phyloP scores from a whole-genome alignment of 2,113 vertebrate species.

The Chaetura pelagica region DNA sequence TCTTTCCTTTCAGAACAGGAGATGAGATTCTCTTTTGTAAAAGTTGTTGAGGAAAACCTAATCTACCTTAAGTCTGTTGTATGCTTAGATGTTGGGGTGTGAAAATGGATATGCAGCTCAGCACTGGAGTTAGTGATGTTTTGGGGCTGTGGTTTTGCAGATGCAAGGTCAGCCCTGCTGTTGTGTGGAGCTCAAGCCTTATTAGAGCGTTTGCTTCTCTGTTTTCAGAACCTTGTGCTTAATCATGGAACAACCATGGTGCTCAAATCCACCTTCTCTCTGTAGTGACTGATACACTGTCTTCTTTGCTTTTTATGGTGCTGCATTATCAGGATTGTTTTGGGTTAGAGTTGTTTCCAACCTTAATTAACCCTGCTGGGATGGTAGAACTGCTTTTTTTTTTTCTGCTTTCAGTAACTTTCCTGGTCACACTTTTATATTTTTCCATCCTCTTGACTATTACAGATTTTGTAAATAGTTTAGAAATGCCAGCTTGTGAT shows the following conservation, averaged over 20 bases:
- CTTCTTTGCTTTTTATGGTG: slow-evolving; percentile 52
- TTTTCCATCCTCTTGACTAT: slow-evolving; percentile 70
- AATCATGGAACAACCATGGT: slow-evolving; percentile 66
- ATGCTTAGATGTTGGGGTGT: not conserved
- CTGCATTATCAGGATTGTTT: slow-evolving; percentile 62
- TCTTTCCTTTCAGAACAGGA: not conserved
- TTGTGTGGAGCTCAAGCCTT: slow-evolving; percentile 61
- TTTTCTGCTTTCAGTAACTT: slow-evolving; percentile 54
- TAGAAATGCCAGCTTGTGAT: slow-evolving; percentile 84
- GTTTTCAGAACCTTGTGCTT: slow-evolving; percentile 70
- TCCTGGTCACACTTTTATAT: slow-evolving; percentile 42
- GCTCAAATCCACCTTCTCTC: slow-evolving; percentile 78
- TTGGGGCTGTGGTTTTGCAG: not conserved
- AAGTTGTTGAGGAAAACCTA: slow-evolving; percentile 9
- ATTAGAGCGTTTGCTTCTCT: slow-evolving; percentile 75
- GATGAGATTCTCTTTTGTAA: not conserved
- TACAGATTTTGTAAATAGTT: slow-evolving; percentile 80
- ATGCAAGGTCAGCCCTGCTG: not conserved
- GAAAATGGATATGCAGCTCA: not conserved
- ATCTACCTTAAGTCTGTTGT: not conserved
- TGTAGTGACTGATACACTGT: slow-evolving; percentile 37
- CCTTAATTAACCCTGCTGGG: slow-evolving; percentile 77
- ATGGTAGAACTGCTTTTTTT: slow-evolving; percentile 47
- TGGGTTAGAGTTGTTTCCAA: slow-evolving; percentile 72
- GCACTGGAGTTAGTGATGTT: not conserved